phyloP scores from a whole-genome alignment of 2,797 vertebrate genomes.

The Mus minutoides region DNA sequence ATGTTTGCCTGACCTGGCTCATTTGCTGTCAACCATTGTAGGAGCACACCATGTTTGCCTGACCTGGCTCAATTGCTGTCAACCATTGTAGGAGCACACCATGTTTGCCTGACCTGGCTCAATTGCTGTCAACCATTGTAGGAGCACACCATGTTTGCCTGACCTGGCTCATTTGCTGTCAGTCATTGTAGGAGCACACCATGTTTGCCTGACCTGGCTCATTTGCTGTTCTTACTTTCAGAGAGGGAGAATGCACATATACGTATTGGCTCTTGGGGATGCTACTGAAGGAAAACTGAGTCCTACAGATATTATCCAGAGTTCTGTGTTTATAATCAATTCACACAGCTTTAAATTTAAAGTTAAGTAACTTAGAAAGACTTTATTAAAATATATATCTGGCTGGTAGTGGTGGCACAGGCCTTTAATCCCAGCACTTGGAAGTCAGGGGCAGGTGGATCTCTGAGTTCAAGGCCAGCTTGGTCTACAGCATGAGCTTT shows the following conservation, averaged over 20 bases:
- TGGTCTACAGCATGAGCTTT: not conserved
- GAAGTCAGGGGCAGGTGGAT: not conserved
- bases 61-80: no score
- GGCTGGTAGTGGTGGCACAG: not conserved
- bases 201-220: not conserved
- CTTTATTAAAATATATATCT: not conserved
- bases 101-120: not conserved
- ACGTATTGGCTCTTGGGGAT: no score
- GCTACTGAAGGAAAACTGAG: not conserved
- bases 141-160: not conserved
- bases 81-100: not conserved
- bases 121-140: no score
- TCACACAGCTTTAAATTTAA: not conserved
- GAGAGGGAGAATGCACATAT: not conserved
- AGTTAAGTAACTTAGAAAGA: not conserved
- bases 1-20: not conserved
- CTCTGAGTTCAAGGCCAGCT: not conserved
- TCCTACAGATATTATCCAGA: not conserved
- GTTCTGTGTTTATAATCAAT: not conserved
- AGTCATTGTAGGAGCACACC: no score
- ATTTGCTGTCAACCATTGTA: not conserved
- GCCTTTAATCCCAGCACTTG: not conserved
- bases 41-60: not conserved
- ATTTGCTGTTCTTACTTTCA: not conserved
- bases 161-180: no score